A percentile compares a stretch with the other conserved stretches of the same genome.
These are phyloP conservation scores for Picathartes gymnocephalus DNA, from an alignment of 2,113 vertebrate species.

Conservation along the genomic window DNA sequence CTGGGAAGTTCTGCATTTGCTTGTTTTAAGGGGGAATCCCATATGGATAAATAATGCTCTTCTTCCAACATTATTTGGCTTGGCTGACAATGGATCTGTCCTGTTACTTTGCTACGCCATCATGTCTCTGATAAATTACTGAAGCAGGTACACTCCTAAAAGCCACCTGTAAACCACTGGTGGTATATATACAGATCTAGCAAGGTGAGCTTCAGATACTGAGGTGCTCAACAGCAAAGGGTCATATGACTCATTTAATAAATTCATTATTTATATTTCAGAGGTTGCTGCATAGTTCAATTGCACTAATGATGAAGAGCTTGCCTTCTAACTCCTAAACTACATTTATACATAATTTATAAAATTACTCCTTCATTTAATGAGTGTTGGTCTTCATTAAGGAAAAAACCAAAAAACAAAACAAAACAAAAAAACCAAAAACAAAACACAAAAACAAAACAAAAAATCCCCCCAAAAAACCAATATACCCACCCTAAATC, in stretches of 20 bases:
- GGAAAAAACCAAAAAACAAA: too few species aligned
- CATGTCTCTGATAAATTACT: neutral
- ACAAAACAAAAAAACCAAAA: too few species aligned
- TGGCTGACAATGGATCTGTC: neutral
- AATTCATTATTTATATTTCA: neutral
- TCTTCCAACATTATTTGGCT: neutral
- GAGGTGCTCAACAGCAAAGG: neutral
- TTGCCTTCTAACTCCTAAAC: neutral
- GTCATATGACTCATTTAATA: neutral
- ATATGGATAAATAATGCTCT: neutral
- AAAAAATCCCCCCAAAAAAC: neutral
- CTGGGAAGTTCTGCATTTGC: neutral
- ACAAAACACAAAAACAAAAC: too few species aligned
- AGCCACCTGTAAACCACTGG: neutral
- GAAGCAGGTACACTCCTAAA: neutral
- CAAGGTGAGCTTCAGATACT: neutral
- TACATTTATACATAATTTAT: neutral
- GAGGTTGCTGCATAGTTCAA: neutral
- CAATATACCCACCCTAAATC: neutral
- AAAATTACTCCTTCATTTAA: neutral
- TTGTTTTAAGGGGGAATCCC: neutral
- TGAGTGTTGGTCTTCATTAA: neutral
- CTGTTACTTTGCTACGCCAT: neutral
- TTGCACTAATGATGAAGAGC: neutral
- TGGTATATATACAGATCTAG: neutral